Evolutionary conservation across 2,888 invertebrate species (phyloP).

Genomic region (Synanthedon tipuliformis): DNA sequence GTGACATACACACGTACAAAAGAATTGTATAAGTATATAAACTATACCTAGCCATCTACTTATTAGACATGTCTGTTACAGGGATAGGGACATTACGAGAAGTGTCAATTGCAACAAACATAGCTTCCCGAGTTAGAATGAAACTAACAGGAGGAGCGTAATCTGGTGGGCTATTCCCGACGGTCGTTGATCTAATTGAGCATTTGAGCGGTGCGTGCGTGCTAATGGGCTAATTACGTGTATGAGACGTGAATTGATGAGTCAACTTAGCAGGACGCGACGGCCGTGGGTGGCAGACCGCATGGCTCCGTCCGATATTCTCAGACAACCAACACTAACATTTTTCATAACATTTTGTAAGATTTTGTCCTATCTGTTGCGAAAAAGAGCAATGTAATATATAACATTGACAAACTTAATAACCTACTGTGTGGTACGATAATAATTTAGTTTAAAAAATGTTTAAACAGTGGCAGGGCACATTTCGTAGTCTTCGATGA

Average conservation of each 20-base stretch:
- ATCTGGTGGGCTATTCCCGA: conserved; percentile 47
- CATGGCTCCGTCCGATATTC: conserved; percentile 46
- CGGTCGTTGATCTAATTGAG: conserved; percentile 64
- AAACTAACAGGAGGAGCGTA: conserved; percentile 41
- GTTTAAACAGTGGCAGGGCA: too few species aligned
- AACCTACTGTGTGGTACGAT: too few species aligned
- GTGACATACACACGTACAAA: too few species aligned
- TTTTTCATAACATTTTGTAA: too few species aligned
- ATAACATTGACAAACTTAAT: neutral
- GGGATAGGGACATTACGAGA: conserved; percentile 12
- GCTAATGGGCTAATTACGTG: conserved; percentile 66
- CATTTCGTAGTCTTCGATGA: too few species aligned
- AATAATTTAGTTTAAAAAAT: too few species aligned
- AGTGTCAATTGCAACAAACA: conserved; percentile 31
- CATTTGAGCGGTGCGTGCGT: conserved; percentile 66
- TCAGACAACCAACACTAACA: neutral
- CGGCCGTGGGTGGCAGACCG: conserved; percentile 65
- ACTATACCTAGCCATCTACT: too few species aligned
- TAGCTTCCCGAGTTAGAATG: conserved; percentile 35
- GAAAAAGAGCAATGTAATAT: neutral
- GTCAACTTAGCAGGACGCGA: conserved; percentile 52
- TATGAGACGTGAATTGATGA: conserved; percentile 61
- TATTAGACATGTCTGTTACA: neutral
- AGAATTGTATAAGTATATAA: too few species aligned
- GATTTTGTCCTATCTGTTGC: neutral